Evolutionary conservation across 2,797 vertebrate species (phyloP).

Genomic region (Cyclopterus lumpus): DNA sequence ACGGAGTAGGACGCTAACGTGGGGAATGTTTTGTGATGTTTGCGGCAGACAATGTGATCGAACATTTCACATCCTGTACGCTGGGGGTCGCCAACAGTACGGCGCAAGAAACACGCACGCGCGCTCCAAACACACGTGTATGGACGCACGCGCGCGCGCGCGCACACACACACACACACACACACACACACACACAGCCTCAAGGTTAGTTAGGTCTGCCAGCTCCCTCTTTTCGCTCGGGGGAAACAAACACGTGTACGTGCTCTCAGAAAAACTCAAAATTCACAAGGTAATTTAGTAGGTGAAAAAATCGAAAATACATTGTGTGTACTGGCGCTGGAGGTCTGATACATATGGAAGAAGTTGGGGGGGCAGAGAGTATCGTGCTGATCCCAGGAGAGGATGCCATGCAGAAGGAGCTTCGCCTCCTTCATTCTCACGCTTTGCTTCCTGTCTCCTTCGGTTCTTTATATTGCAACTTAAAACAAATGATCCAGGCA

Average conservation of each 20-base stretch:
- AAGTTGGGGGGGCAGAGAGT: not conserved
- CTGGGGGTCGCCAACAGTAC: slow-evolving; percentile 85
- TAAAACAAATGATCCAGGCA: not conserved
- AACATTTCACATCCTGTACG: slow-evolving; percentile 56
- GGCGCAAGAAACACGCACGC: slow-evolving; percentile 39
- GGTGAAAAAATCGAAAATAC: not conserved
- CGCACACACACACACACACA: too few species aligned
- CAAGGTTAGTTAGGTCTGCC: slow-evolving; percentile 58
- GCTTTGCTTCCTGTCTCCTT: not conserved
- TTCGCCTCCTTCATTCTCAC: slow-evolving; percentile 13
- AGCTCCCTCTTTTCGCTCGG: slow-evolving; percentile 15
- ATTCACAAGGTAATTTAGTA: slow-evolving; percentile 5
- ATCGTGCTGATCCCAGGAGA: not conserved
- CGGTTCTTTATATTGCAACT: not conserved
- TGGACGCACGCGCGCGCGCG: not conserved
- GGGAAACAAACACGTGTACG: slow-evolving; percentile 15
- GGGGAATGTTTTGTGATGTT: slow-evolving; percentile 35
- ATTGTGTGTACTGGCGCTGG: not conserved
- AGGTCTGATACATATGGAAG: not conserved
- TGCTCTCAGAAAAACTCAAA: slow-evolving; percentile 6
- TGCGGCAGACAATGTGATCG: slow-evolving; percentile 27
- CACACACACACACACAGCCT: slow-evolving; percentile 18
- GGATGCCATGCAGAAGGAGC: not conserved
- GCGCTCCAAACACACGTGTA: slow-evolving; percentile 26
- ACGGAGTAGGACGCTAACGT: not conserved